Evolutionary conservation across 2,113 vertebrate species (phyloP).

Genomic region (Procapra przewalskii): DNA sequence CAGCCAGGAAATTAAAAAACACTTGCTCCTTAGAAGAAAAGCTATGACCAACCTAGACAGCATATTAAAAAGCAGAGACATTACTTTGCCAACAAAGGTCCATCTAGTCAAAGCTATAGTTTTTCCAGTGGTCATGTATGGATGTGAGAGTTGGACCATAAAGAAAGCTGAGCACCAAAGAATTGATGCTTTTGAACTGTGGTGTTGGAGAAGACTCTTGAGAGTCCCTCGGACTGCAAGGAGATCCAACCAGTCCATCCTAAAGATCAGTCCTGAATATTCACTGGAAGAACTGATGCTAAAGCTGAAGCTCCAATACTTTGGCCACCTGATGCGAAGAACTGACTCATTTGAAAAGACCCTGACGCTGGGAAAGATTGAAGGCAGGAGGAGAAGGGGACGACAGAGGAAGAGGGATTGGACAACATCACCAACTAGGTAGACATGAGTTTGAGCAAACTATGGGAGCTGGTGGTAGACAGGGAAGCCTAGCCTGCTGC

Average conservation of each 20-base stretch:
- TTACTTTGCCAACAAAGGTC: not conserved
- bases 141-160: not conserved
- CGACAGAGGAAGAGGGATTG: not conserved
- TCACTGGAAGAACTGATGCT: not conserved
- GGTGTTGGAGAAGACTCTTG: not conserved
- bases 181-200: not conserved
- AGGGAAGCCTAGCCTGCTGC: not conserved
- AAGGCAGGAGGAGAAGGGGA: not conserved
- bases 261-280: not conserved
- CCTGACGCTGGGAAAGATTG: not conserved
- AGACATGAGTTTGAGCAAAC: not conserved
- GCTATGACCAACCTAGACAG: not conserved
- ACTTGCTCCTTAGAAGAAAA: not conserved
- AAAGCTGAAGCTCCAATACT: not conserved
- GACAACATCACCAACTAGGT: not conserved
- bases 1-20: not conserved
- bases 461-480: not conserved
- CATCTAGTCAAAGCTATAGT: not conserved
- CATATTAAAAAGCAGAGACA: not conserved
- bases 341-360: not conserved
- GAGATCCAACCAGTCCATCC: not conserved
- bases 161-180: not conserved
- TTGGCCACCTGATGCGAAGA: not conserved
- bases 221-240: not conserved
- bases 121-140: not conserved